Conservation (phyloP, 2,113 vertebrate species). For the Procavia capensis region DNA sequence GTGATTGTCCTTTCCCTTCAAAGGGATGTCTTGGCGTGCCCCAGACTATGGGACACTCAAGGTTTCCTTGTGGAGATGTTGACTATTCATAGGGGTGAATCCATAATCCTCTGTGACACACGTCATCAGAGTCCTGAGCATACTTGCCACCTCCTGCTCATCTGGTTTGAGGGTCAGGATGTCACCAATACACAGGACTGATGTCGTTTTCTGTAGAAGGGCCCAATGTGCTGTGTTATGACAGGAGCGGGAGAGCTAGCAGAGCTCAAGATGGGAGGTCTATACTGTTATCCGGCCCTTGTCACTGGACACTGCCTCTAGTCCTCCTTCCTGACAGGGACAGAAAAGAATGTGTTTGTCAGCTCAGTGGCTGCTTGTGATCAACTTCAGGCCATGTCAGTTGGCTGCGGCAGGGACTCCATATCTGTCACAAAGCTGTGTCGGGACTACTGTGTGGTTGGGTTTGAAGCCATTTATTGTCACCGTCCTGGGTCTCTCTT, state of each 20-base stretch:
- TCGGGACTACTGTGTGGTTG: fast-evolving
- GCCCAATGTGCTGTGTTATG: not conserved
- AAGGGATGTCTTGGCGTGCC: too few species aligned
- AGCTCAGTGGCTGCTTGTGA: fast-evolving
- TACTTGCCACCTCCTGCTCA: fast-evolving
- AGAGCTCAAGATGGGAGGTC: fast-evolving
- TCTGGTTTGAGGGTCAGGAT: fast-evolving
- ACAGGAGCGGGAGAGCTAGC: fast-evolving
- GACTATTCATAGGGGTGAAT: not conserved
- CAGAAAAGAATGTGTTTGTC: not conserved
- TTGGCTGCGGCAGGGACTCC: not conserved
- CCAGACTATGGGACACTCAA: too few species aligned
- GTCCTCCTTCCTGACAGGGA: not conserved
- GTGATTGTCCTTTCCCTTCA: too few species aligned
- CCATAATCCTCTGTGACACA: fast-evolving
- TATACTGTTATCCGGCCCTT: fast-evolving
- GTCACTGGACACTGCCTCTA: fast-evolving
- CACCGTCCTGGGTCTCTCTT: fast-evolving
- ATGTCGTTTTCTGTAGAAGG: fast-evolving
- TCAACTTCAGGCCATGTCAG: fast-evolving
- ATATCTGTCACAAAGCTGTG: fast-evolving
- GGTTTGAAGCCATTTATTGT: fast-evolving
- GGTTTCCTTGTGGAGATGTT: not conserved
- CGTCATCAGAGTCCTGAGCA: not conserved
- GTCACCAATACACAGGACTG: fast-evolving